These are phyloP conservation scores for Natrix natrix DNA, from an alignment of 2,797 vertebrate genomes.

Conservation along the genomic window DNA sequence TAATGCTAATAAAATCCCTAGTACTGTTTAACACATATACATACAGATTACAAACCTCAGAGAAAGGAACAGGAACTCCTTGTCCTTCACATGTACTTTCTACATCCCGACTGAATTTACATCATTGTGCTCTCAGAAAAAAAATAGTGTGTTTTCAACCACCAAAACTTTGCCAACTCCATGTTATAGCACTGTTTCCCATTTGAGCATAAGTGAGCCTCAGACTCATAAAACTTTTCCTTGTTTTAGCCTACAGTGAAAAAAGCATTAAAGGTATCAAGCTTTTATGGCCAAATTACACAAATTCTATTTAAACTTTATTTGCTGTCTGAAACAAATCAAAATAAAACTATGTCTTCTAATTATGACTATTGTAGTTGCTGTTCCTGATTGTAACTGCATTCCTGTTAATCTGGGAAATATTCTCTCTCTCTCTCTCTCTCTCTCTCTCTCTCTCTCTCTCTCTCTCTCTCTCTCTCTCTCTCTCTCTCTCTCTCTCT, in stretches of 20 bases:
- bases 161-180: neutral
- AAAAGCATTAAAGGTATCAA: neutral
- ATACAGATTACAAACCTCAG: neutral
- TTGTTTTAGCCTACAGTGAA: neutral
- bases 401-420: neutral
- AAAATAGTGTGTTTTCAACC: neutral
- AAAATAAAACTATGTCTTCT: neutral
- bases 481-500: neutral
- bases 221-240: neutral
- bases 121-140: neutral
- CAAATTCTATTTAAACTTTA: neutral
- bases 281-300: neutral
- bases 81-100: neutral
- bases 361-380: neutral
- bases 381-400: neutral
- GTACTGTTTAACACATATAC: neutral
- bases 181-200: too few species aligned
- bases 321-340: neutral
- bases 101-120: neutral
- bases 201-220: neutral
- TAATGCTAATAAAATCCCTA: neutral
- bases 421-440: neutral
- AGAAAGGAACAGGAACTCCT: neutral
- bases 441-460: neutral
- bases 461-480: neutral